Evolutionary conservation across 2,113 vertebrate species (phyloP), one percentile per base, ranked within the genome.

Genomic region (Beaufortia kweichowensis): DNA sequence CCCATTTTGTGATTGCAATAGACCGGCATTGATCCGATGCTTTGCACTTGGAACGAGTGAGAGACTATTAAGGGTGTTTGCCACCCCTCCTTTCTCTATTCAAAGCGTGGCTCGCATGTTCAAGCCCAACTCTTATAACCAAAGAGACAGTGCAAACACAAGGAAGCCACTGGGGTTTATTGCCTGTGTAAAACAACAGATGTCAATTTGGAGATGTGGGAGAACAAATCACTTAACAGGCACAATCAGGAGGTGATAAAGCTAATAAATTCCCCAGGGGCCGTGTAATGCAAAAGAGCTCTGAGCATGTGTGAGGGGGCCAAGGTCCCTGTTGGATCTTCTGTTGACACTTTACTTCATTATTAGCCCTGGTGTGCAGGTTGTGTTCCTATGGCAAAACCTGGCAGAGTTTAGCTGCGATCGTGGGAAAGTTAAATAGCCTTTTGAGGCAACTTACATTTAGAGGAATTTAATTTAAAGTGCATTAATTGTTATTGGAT

Each of bases 361-460:
- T 95, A 94, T 94, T 92, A 92, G 94, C 92, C 84, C 91, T 91
- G 91, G 93, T 92, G 91, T 93, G 93, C 90, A 89, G 91, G 89
- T 91, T 90, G 82, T 81, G 72, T 56, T 65, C 48, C 59, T 62
- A 33, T 12, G 7, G 19, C 39, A 78, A 55, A 67, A 39, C 72
- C 64, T 61, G 31, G 57, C 86, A 87, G 92, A 91, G 85, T 93
- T 91, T 91, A 92, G 91, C 92, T 91, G 84, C 86, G 68, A 48
- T 83, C 96, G 95, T 98, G 97, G 96, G 96, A 99, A 99, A 99
- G 96, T 96, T 97, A 98, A 98, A 98, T 96, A 98, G 91, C 90
- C 59, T 89, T 94, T 93, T 79, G 72, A 73, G 86, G 85, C 86
- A 81, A 83, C 83, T 89, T 69, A 55, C 84, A 71, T 86, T 88